A percentile compares a stretch with the other conserved stretches of the same genome.
Conservation (phyloP, 2,888 invertebrate genomes). For the Trilocha varians region DNA sequence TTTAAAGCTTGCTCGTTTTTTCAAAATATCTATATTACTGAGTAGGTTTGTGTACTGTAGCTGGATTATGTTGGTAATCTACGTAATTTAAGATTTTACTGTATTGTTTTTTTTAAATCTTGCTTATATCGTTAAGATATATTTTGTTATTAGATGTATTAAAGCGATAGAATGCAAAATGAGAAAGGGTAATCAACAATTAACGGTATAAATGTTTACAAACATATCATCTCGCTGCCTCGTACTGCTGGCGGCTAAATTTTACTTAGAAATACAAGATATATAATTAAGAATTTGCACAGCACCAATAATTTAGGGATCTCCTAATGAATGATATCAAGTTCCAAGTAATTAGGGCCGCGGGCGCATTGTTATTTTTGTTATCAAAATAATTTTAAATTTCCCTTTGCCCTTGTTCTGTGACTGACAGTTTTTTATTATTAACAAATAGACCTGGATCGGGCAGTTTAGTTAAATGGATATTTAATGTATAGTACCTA, state of each 20-base stretch:
- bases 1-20: too few species aligned
- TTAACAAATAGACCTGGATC: not conserved
- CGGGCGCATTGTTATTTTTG: conserved; percentile 55
- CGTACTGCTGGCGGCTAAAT: conserved; percentile 58
- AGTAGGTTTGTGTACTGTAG: too few species aligned
- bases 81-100: too few species aligned
- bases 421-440: not conserved
- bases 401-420: not conserved
- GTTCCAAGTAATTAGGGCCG: conserved; percentile 68
- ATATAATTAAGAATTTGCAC: conserved; percentile 72
- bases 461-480: too few species aligned
- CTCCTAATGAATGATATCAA: conserved; percentile 69
- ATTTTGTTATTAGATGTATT: too few species aligned
- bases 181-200: conserved; percentile 48
- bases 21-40: too few species aligned
- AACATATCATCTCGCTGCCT: conserved; percentile 70
- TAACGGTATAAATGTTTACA: conserved; percentile 65
- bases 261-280: conserved; percentile 72
- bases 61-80: too few species aligned
- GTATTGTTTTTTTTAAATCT: too few species aligned
- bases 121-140: too few species aligned
- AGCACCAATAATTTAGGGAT: conserved; percentile 67
- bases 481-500: too few species aligned
- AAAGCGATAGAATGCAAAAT: not conserved
- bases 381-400: conserved; percentile 27